Evolutionary conservation across 2,797 vertebrate species (phyloP).

Genomic region (Cuculus canorus): DNA sequence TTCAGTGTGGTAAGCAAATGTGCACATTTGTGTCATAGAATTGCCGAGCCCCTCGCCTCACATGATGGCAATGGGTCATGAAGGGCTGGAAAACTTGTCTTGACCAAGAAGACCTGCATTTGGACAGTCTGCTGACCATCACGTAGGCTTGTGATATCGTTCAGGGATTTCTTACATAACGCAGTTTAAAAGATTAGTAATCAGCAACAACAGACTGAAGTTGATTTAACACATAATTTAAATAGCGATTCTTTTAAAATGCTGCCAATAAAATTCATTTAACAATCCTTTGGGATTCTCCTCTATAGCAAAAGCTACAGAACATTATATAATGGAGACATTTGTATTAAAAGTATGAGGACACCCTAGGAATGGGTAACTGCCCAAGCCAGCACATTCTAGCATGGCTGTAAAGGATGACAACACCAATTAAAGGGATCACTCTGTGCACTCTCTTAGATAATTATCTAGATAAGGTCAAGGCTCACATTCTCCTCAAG

Average conservation of each 20-base stretch:
- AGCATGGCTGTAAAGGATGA: conserved; percentile 13
- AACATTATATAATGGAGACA: neutral
- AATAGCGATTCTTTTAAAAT: neutral
- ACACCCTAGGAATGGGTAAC: neutral
- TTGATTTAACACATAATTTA: neutral
- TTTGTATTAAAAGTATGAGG: neutral
- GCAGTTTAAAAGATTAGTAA: neutral
- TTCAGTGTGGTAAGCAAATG: neutral
- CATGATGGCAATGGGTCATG: neutral
- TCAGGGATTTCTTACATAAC: neutral
- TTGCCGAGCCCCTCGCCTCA: neutral
- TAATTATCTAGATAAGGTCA: conserved; percentile 70
- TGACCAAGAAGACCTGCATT: neutral
- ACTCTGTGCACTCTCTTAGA: conserved; percentile 46
- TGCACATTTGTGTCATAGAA: neutral
- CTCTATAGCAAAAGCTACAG: neutral
- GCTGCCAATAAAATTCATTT: neutral
- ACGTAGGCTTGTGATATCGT: neutral
- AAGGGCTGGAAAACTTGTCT: neutral
- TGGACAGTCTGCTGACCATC: neutral
- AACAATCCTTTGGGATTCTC: neutral
- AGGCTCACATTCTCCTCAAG: conserved; percentile 61
- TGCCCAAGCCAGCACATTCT: neutral
- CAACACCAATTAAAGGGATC: conserved; percentile 58
- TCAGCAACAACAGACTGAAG: neutral